Base-by-base conservation (phyloP, 2,113 vertebrate genomes). In the Verasper variegatus region DNA sequence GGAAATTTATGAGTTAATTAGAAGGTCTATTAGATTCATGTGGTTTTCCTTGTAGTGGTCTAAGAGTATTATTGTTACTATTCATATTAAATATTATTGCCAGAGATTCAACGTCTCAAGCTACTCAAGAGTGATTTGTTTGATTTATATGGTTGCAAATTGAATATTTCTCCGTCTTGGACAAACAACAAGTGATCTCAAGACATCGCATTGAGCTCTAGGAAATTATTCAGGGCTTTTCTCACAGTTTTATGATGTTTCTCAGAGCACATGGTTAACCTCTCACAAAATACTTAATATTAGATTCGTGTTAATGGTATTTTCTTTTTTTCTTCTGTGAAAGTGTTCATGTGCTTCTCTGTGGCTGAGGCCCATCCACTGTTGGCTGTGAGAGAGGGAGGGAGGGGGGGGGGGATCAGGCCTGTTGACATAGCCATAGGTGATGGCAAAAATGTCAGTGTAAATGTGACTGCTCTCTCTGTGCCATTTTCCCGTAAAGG, bases 391-490 rank as follows among this genome's bases (percentile, higher is more conserved):
- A 24, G 45, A 42, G 52, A 2, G n/a, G 57, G 5, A 3, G 31
- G 24, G 4, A 2, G 49, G 15, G 47, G 47, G 47, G 47, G 62
- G 40, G 72, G 89, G 82, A 65, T 88, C 85, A 75, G 91, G 89
- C 82, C 91, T 81, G 90, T 89, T 92, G 90, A 93, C 92, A 94
- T 94, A 92, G 93, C 94, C 93, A 94, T 90, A 94, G 94, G 93
- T 94, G 94, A 93, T 89, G 89, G 92, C 88, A 94, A 94, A 95
- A 94, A 95, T 94, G 94, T 95, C 93, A 94, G 83, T 92, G 93
- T 92, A 93, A 94, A 94, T 93, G 94, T 94, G 92, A 93, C 89
- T 90, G 92, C 92, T 92, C 86, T 88, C 89, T 92, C 86, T 82
- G 88, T 91, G 92, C 91, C 89, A 88, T 94, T 89, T 92, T 86